Conservation (phyloP, 2,113 vertebrate genomes). For the Triplophysa siluroides region DNA sequence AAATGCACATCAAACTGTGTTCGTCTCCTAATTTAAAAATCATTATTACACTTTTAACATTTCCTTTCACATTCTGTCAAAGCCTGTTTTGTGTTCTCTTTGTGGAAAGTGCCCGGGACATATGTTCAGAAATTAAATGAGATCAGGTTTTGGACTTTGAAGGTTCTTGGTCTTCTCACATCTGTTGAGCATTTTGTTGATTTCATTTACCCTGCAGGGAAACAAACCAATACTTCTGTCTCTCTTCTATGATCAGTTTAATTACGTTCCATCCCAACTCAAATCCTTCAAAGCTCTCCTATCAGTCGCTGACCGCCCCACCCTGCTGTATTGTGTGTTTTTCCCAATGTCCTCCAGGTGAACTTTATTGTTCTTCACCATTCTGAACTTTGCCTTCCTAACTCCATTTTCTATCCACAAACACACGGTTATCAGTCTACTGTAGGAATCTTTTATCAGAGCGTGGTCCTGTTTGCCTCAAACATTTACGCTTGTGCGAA, state of each 20-base stretch:
- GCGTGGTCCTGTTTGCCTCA: background rate
- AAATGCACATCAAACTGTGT: conserved; percentile 30
- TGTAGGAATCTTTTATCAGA: background rate
- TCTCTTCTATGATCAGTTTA: background rate
- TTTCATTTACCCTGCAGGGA: too few relatives aligned
- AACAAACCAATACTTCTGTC: background rate
- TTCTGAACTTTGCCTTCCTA: background rate
- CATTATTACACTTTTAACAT: too few relatives aligned
- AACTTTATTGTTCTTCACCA: conserved; percentile 3
- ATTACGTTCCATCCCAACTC: background rate
- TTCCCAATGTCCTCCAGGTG: background rate
- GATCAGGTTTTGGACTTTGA: too few relatives aligned
- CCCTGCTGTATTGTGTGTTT: background rate
- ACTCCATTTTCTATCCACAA: background rate
- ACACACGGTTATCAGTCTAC: background rate
- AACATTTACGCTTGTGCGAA: background rate
- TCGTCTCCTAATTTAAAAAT: background rate
- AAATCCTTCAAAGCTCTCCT: conserved; percentile 9
- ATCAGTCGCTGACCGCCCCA: background rate
- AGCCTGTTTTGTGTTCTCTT: too few relatives aligned
- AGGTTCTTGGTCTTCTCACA: too few relatives aligned
- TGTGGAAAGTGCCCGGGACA: too few relatives aligned
- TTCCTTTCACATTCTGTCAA: too few relatives aligned
- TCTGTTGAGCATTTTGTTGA: too few relatives aligned
- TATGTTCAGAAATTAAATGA: too few relatives aligned